Percentiles rank a stretch among this genome's conserved stretches.
phyloP scores from a whole-genome alignment of 1,140 invertebrate genomes.

The Drosophila ohnishii region DNA sequence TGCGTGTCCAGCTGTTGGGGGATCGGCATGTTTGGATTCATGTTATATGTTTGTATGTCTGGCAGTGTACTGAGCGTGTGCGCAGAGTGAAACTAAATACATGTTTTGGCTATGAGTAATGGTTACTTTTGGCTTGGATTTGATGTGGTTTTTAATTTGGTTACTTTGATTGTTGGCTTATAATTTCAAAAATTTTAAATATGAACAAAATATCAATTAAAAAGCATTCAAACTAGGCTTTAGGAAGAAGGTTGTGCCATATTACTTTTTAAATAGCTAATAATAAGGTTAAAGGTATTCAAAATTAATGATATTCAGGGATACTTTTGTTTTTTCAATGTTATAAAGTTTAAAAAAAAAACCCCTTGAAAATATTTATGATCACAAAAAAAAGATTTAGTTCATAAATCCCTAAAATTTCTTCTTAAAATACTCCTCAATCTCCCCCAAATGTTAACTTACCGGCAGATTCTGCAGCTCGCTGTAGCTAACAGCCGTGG shows the following conservation, averaged over 20 bases:
- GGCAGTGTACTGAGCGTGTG: slow-evolving; percentile 5
- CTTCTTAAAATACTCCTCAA: not conserved
- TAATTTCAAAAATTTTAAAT: not conserved
- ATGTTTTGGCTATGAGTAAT: slow-evolving; percentile 2
- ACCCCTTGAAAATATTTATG: not conserved
- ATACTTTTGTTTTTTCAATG: not conserved
- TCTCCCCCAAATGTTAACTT: slow-evolving; percentile 28
- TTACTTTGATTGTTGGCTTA: not conserved
- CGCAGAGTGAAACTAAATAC: slow-evolving; percentile 7
- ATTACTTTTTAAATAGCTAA: not conserved
- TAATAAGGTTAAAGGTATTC: not conserved
- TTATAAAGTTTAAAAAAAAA: not conserved
- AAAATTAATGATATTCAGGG: not conserved
- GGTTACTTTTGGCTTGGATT: not conserved
- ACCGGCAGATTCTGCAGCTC: slow-evolving; percentile 75
- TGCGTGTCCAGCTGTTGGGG: slow-evolving; percentile 70
- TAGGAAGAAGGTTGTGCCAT: no score
- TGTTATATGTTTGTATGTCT: slow-evolving; percentile 22
- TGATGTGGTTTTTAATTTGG: slow-evolving; percentile 1
- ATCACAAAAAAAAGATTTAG: not conserved
- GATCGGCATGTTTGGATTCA: slow-evolving; percentile 24
- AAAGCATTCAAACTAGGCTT: not conserved
- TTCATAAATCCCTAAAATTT: no score
- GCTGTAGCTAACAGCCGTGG: slow-evolving; percentile 56
- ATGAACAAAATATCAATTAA: no score